Base-by-base conservation (phyloP, 2,888 invertebrate species). In the Lymantria monacha region DNA sequence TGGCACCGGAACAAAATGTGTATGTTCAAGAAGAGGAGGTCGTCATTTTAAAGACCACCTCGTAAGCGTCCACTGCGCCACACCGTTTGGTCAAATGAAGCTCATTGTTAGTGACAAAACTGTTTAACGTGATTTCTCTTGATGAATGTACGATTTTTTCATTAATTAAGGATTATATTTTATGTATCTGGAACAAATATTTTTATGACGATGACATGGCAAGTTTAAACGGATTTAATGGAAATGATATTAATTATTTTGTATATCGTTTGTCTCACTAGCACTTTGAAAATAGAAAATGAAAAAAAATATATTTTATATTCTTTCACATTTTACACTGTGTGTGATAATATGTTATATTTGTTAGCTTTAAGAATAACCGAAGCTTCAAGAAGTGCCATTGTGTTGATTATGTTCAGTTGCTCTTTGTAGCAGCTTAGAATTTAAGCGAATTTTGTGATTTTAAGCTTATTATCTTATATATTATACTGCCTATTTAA, bases 351-450 rank as follows among this genome's bases (percentile, higher is more conserved):
- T 60, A 59, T 43, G 62, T 58, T 55, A 46, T 60, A 51, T 59
- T 57, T 58, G 48, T 63, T 70, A 65, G 42, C 14, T 68, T 65
- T 77, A 74, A 76, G 79, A 76, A 71, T 66, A n/a, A 83, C 87
- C 87, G 87, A 82, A 79, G 81, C 81, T 86, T 83, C 81, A 79
- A 70, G 88, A 79, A 70, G 88, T 89, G 90, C 89, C 89, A 90
- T 89, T 82, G 74, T 74, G 70, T 74, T 63, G 65, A 62, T 70
- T 70, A 61, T 61, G 57, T 61, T 57, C 51, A 60, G 48, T 55
- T 49, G 51, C 63, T 71, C 72, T 68, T 41, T 53, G 44, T 59
- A 63, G 61, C 70, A 65, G 67, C 53, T 55, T 77, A 76, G 66
- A 53, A 42, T 49, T 22, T 75, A 76, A 72, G 72, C 55, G 61